These are phyloP conservation scores for Corythoichthys intestinalis DNA, from an alignment of 2,113 vertebrate genomes.

Conservation along the genomic window DNA sequence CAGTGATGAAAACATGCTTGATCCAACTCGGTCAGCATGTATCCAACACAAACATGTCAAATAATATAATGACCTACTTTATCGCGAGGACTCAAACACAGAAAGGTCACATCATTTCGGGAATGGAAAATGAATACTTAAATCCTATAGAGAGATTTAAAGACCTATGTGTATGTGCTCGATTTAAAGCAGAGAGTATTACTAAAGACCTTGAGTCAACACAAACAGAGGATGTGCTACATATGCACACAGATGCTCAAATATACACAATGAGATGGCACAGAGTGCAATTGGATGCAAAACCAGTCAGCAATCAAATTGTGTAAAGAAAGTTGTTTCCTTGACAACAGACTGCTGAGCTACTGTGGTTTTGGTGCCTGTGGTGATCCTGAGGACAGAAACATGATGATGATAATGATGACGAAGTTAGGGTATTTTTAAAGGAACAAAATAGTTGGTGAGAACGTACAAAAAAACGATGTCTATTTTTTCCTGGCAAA, in stretches of 20 bases:
- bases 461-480: too few relatives aligned
- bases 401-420: conserved; percentile 2
- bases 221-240: conserved; percentile 13
- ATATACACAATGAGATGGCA: conserved; percentile 39
- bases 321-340: conserved; percentile 60
- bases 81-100: not conserved
- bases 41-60: conserved; percentile 34
- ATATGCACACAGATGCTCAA: conserved; percentile 19
- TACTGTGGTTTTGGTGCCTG: conserved; percentile 24
- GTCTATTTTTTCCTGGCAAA: too few relatives aligned
- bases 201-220: conserved; percentile 46
- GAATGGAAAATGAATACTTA: not conserved
- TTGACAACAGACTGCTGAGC: conserved; percentile 62
- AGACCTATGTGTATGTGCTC: conserved; percentile 48
- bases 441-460: too few relatives aligned
- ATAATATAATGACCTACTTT: conserved; percentile 17
- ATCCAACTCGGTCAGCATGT: conserved; percentile 31
- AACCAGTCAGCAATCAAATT: conserved; percentile 54
- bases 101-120: not conserved
- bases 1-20: conserved; percentile 22
- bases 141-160: not conserved
- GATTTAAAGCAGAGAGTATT: conserved; percentile 34
- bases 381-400: conserved; percentile 37
- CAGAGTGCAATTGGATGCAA: conserved; percentile 36
- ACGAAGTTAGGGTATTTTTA: too few relatives aligned